phyloP scores from a whole-genome alignment of 2,888 invertebrate species.

The Dyspetes luteomarginatus region DNA sequence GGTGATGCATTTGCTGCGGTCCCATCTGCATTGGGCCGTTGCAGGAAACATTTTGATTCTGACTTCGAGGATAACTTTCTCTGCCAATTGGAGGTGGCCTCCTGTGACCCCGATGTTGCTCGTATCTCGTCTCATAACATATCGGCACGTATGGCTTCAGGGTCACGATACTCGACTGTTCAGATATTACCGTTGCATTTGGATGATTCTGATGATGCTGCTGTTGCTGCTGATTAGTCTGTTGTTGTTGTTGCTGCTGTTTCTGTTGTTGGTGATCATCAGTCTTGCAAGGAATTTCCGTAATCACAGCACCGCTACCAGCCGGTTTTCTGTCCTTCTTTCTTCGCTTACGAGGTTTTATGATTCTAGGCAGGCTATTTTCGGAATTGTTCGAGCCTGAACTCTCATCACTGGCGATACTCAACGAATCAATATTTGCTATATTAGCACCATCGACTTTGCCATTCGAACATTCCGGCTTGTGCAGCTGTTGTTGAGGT shows the following conservation, averaged over 20 bases:
- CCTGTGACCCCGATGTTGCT: conserved; percentile 74
- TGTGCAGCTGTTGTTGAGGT: conserved; percentile 69
- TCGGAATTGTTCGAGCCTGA: conserved; percentile 88
- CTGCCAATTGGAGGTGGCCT: conserved; percentile 74
- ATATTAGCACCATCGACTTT: conserved; percentile 79
- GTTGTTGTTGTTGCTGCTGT: conserved; percentile 65
- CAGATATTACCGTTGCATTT: conserved; percentile 65
- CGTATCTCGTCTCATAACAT: conserved; percentile 78
- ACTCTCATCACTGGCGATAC: conserved; percentile 91
- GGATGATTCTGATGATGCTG: conserved; percentile 65
- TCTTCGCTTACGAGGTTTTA: conserved; percentile 94
- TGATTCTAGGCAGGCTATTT: conserved; percentile 93
- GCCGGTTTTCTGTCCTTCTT: conserved; percentile 94
- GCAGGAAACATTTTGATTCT: conserved; percentile 72
- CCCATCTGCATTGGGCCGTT: conserved; percentile 69
- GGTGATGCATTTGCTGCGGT: conserved; percentile 62
- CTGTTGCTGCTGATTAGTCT: conserved; percentile 63
- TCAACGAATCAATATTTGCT: conserved; percentile 88
- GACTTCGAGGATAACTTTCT: conserved; percentile 74
- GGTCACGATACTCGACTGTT: conserved; percentile 78
- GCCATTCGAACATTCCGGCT: conserved; percentile 79
- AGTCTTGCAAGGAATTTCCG: conserved; percentile 72
- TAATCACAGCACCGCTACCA: conserved; percentile 60
- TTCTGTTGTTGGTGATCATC: conserved; percentile 70
- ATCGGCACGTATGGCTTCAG: conserved; percentile 84